Conservation (phyloP, 2,113 vertebrate species). For the Hepsetus odoe region DNA sequence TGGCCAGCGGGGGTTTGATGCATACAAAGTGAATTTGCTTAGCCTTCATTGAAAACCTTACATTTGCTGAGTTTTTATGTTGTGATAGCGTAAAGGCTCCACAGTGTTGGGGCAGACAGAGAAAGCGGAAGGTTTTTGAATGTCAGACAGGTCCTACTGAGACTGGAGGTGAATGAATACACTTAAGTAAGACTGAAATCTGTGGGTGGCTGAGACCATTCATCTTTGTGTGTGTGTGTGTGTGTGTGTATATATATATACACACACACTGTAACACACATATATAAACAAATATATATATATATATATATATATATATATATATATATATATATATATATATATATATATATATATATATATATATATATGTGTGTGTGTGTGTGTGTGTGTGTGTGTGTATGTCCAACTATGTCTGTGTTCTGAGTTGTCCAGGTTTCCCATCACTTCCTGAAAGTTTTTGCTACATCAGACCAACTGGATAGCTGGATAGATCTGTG, state of each 20-base stretch:
- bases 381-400: slow-evolving; percentile 23
- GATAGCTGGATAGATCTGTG: too few species aligned
- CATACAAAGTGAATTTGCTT: not conserved
- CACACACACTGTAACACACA: too few species aligned
- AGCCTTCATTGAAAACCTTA: not conserved
- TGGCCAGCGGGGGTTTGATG: not conserved
- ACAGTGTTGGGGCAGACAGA: not conserved
- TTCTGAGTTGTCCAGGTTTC: slow-evolving; percentile 19
- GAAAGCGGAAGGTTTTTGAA: slow-evolving; percentile 28
- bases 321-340: too few species aligned
- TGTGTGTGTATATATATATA: too few species aligned
- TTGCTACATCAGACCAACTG: too few species aligned
- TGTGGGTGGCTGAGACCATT: slow-evolving; percentile 37
- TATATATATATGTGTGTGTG: slow-evolving; percentile 32
- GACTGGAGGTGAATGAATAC: slow-evolving; percentile 31
- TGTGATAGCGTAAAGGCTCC: not conserved
- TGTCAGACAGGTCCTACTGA: slow-evolving; percentile 37
- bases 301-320: too few species aligned
- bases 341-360: too few species aligned
- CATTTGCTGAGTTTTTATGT: not conserved
- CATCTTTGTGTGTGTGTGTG: slow-evolving; percentile 22
- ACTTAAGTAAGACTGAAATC: slow-evolving; percentile 3
- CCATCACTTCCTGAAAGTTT: slow-evolving; percentile 47
- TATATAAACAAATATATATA: too few species aligned
- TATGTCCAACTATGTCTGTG: slow-evolving; percentile 4